Percentiles rank a stretch among this genome's conserved stretches.
Evolutionary conservation across 2,888 invertebrate genomes (phyloP).

Genomic region (Nesidiocoris tenuis): DNA sequence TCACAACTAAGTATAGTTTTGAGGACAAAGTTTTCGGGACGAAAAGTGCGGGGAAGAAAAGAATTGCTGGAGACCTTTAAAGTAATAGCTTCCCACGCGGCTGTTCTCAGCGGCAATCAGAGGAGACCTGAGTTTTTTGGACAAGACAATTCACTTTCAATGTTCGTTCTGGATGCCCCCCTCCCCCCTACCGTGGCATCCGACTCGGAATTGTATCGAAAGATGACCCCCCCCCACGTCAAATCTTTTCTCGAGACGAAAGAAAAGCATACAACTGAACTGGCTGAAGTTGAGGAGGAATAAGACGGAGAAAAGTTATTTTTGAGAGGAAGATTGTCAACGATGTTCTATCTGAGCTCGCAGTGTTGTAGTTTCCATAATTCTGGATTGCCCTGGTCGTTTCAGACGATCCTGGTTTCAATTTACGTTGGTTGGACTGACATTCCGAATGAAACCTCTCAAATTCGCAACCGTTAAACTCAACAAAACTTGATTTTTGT

Average conservation of each 20-base stretch:
- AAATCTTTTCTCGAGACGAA: neutral
- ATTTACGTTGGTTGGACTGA: too few relatives aligned
- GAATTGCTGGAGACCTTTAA: neutral
- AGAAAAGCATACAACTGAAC: neutral
- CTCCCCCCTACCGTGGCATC: neutral
- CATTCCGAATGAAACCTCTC: too few relatives aligned
- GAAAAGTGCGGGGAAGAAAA: neutral
- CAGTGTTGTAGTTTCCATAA: too few relatives aligned
- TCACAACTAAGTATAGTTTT: too few relatives aligned
- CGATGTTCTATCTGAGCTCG: too few relatives aligned
- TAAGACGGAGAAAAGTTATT: neutral
- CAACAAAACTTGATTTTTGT: too few relatives aligned
- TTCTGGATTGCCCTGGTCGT: too few relatives aligned
- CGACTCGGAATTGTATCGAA: constrained; percentile 1
- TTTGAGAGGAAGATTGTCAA: constrained; percentile 2
- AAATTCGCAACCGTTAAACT: too few relatives aligned
- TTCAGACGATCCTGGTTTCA: too few relatives aligned
- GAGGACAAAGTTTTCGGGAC: too few relatives aligned
- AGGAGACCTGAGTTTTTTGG: neutral
- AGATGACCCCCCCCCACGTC: constrained; percentile 2
- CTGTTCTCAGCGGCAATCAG: constrained; percentile 1
- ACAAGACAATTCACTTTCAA: constrained; percentile 1
- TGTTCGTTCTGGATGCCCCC: neutral
- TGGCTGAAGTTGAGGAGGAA: neutral
- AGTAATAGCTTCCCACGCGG: constrained; percentile 16